Percentiles rank a stretch among this genome's conserved stretches.
Evolutionary conservation across 1,140 invertebrate genomes (phyloP).

Genomic region (Marisa cornuarietis): DNA sequence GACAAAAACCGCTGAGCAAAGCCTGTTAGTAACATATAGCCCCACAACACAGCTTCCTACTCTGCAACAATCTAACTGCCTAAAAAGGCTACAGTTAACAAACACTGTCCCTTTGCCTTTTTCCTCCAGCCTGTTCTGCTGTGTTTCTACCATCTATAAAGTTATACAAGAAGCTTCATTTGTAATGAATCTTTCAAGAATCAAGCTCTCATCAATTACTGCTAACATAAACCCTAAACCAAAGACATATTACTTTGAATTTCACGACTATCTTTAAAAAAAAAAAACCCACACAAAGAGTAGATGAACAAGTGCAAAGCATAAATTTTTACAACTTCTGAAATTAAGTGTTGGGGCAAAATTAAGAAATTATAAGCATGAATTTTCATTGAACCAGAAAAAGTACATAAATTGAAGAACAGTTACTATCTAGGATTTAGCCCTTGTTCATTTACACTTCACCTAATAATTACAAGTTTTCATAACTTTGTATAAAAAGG

Average conservation of each 20-base stretch:
- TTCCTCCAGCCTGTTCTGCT: too few species aligned
- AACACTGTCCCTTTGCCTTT: too few species aligned
- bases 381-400: neutral
- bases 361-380: neutral
- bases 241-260: neutral
- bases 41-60: neutral
- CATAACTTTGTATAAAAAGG: neutral
- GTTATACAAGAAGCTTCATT: too few species aligned
- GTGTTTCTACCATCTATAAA: too few species aligned
- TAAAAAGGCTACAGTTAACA: neutral
- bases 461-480: neutral
- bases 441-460: neutral
- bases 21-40: slow-evolving; percentile 3
- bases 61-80: neutral
- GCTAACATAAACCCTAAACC: too few species aligned
- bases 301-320: slow-evolving; percentile 17
- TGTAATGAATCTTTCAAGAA: too few species aligned
- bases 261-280: neutral
- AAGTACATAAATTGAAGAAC: neutral
- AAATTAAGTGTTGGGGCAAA: neutral
- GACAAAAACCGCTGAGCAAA: slow-evolving; percentile 15
- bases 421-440: neutral
- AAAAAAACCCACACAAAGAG: slow-evolving; percentile 25
- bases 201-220: too few species aligned
- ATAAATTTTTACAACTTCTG: neutral